These are phyloP conservation scores for Cassiopea andromeda DNA, from an alignment of 30 jellyfish, hydroid and myxozoan genomes.

Conservation along the genomic window DNA sequence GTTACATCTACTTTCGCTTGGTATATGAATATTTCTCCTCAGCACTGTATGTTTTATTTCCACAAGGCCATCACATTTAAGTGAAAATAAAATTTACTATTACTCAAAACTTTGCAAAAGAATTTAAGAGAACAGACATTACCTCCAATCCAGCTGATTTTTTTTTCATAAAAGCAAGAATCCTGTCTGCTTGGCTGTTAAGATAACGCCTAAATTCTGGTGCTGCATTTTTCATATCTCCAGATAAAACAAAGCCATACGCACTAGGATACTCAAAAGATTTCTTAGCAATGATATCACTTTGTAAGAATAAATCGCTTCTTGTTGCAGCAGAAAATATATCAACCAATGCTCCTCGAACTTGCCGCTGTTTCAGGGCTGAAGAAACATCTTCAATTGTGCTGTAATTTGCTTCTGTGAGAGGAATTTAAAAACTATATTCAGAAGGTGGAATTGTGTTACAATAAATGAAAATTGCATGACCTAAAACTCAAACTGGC, in stretches of 20 bases:
- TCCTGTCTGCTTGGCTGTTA: conserved; percentile 12
- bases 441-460: neutral
- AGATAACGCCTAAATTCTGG: conserved; percentile 43
- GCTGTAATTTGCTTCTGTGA: conserved; percentile 47
- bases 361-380: conserved; percentile 73
- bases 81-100: too few relatives aligned
- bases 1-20: too few relatives aligned
- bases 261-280: conserved; percentile 67
- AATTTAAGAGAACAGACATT: neutral
- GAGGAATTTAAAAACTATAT: neutral
- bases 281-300: conserved; percentile 60
- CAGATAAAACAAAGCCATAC: conserved; percentile 76
- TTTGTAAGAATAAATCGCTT: conserved; percentile 35
- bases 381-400: conserved; percentile 67
- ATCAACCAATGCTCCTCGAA: conserved; percentile 80
- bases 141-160: conserved; percentile 64
- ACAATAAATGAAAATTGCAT: neutral
- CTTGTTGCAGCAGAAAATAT: conserved; percentile 79
- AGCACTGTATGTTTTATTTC: too few relatives aligned
- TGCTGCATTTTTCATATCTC: conserved; percentile 62
- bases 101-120: too few relatives aligned
- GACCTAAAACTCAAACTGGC: too few relatives aligned
- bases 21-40: too few relatives aligned
- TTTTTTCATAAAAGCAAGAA: conserved; percentile 11
- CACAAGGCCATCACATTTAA: too few relatives aligned